phyloP scores from a whole-genome alignment of 2,113 vertebrate species.

The Aldabrachelys gigantea region DNA sequence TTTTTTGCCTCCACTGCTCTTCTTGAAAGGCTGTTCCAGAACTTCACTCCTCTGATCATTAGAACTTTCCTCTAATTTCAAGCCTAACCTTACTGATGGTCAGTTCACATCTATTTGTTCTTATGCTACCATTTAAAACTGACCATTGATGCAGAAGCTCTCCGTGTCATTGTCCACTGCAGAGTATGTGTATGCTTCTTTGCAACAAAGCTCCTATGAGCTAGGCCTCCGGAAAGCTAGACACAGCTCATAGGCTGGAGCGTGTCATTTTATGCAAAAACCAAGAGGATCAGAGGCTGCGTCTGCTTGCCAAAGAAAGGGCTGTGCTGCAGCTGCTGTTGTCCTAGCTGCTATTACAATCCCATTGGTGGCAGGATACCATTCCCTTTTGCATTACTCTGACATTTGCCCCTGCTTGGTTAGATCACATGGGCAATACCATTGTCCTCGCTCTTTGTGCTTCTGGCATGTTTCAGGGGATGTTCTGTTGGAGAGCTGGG shows the following conservation, averaged over 20 bases:
- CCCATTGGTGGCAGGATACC: neutral
- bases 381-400: neutral
- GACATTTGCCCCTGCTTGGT: neutral
- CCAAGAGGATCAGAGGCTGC: neutral
- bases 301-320: neutral
- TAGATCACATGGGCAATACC: neutral
- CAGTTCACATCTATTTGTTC: too few species aligned
- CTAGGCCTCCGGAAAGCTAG: neutral
- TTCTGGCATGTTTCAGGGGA: neutral
- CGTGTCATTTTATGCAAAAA: neutral
- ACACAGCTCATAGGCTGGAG: neutral
- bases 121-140: too few species aligned
- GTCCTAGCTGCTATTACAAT: neutral
- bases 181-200: too few species aligned
- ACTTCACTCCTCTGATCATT: too few species aligned
- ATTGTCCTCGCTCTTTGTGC: neutral
- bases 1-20: too few species aligned
- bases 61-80: too few species aligned
- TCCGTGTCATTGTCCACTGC: neutral
- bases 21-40: too few species aligned
- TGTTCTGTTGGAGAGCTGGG: neutral
- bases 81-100: too few species aligned
- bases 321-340: neutral
- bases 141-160: too few species aligned
- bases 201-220: neutral